Base-by-base conservation (phyloP, 1,140 invertebrate species). In the Rhopalosiphum maidis region DNA sequence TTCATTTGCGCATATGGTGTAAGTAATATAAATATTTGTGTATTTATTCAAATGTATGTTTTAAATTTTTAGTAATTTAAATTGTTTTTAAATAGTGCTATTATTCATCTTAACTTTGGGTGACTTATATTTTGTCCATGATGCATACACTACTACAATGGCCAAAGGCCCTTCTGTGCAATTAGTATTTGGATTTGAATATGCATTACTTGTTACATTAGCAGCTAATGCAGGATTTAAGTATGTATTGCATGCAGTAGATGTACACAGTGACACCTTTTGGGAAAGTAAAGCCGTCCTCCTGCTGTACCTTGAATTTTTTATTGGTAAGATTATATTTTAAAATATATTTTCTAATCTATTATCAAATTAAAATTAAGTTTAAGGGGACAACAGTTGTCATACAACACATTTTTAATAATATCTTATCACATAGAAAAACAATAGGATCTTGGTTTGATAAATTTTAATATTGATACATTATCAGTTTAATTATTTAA, bases 231-330 rank as follows among this genome's bases (percentile, higher is more conserved):
- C 99, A 90, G 96, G 97, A 18, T 98, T 99, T 68, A 99, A 99
- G 96, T 99, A 99, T 95, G 95, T 98, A 30, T 96, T 99, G 11
- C 99, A 99, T 95, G 97, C 98, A 0, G 97, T 99, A 92, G 99
- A 99, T 95, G 96, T 99, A 82, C 97, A 98, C 94, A 98, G 98
- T 95, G 98, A 99, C 95, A 98, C 98, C 94, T 99, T 99, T 15
- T 99, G 99, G 99, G 99, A 99, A 95, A 99, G 99, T 95, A 99
- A 99, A 95, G 99, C 99, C 25, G 99, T 99, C 4, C 99, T 99
- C 95, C 95, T 99, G 30, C 96, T 99, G 0, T 99, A 99, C 94
- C 98, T 99, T 30, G 99, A 99, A 96, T 96, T 99, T 86, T 96
- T 99, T 37, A 98, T 99, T 96, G 99, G 99, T 96, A 97, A 97